Evolutionary conservation across 2,113 vertebrate genomes (phyloP), one percentile per base, ranked within the genome.

Genomic region (Cavia porcellus): DNA sequence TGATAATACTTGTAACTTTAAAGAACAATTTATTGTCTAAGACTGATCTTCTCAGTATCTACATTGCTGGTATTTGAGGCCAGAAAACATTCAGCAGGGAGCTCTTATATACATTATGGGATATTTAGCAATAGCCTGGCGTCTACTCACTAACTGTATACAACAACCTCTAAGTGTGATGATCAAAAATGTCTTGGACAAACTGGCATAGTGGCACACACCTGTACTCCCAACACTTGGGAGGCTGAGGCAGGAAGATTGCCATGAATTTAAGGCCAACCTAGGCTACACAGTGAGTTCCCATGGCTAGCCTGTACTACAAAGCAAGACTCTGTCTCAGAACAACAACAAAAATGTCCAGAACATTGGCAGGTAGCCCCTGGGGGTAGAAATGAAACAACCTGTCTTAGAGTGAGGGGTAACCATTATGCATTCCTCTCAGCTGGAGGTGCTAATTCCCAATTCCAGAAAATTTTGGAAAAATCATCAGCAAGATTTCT

Each of bases 21-120:
- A 92, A 59, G n/a, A 68, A 45, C 81, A 35, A 32, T 15, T 52
- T 77, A 14, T 17, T 28, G 24, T 59, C 74, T 81, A 42, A 74
- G 24, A 35, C 20, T 24, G 7, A 45, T 14, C 42, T 90, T 11
- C 42, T 90, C 12, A 30, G 0, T 66, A 11, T 74, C 68, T 66
- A 24, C 11, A 66, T 32, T 70, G 1, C 77, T 86, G n/a, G 8
- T 17, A 52, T 9, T 47, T 75, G 1, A 72, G 24, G 57, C 59
- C 32, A 19, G 19, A 68, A 24, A 38, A 30, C 35, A 45, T 68
- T 50, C 8, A 0, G 19, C 14, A 32, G 9, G 22, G 1, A 11
- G n/a, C 10, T 6, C 0, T 19, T 20, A 3, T 22, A 3, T 24
- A n/a, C 55, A 20, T 0, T 50, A 5, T 12, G 38, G 45, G 25